Base-by-base conservation (phyloP, 2,888 invertebrate species). In the Hyppa rectilinea region DNA sequence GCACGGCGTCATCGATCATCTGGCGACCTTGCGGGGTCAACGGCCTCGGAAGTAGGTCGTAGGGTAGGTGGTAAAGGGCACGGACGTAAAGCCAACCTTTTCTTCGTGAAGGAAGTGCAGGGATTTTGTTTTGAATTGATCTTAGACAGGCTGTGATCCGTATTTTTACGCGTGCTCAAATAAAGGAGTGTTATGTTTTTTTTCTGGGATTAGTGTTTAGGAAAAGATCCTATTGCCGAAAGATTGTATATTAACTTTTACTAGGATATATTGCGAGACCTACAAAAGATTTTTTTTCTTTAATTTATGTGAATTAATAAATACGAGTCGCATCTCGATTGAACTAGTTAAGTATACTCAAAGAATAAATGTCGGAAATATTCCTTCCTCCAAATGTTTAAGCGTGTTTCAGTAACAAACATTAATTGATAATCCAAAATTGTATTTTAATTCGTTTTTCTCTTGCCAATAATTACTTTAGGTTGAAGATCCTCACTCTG, bases 1-100 rank as follows among this genome's bases (percentile, higher is more conserved):
- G 85, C 80, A 89, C 89, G 82, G 82, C 75, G 85, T 72, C 83
- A 90, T 89, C 90, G 90, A 90, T 90, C 91, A 91, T 89, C 91
- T 90, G 89, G 74, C 85, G 92, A 92, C 93, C 93, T 93, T 93
- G 90, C 82, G 80, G 86, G 92, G 90, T 90, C 90, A 87, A 75
- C 75, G 92, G 83, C 90, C 92, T 63, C 70, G 78, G 77, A 91
- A 87, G 78, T 91, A 75, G 91, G 92, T 89, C 91, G 79, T 17
- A 58, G 60, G 74, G 63, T 53, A 87, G 82, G 71, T 74, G 61
- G 66, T 50, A 75, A 82, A 80, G 87, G 84, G 81, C 81, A 80
- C 69, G 80, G 81, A 60, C 70, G 66, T 74, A 58, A 38, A 23
- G 12, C 31, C 56, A 69, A 65, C 38, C 43, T 29, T 60, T 52